phyloP scores from a whole-genome alignment of 2,113 vertebrate species.

The Oplegnathus fasciatus region DNA sequence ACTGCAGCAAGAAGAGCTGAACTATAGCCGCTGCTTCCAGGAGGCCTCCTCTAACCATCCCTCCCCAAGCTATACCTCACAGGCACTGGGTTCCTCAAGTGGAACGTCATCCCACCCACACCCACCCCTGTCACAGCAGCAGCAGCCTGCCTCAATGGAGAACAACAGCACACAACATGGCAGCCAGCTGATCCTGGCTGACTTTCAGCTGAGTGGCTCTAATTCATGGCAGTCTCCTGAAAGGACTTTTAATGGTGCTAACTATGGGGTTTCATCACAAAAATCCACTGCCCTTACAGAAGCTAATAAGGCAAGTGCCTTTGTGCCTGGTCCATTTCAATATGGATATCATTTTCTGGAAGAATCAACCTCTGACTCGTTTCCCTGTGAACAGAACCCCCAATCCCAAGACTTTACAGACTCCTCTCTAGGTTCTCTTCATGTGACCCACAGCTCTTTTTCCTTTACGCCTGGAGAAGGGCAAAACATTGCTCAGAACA shows the following conservation, averaged over 20 bases:
- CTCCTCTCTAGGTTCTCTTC: conserved; percentile 76
- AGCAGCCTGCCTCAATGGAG: conserved; percentile 81
- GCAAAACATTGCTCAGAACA: conserved; percentile 79
- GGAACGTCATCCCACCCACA: conserved; percentile 78
- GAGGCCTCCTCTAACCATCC: conserved; percentile 86
- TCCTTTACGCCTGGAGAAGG: conserved; percentile 86
- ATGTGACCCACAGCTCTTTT: conserved; percentile 84
- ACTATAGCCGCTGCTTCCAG: conserved; percentile 88
- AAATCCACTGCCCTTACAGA: conserved; percentile 87
- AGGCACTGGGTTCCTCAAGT: conserved; percentile 79
- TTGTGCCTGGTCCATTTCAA: conserved; percentile 84
- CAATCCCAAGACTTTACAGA: conserved; percentile 85
- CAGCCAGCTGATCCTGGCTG: conserved; percentile 86
- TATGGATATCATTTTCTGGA: conserved; percentile 89
- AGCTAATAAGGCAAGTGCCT: conserved; percentile 79
- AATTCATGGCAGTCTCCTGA: conserved; percentile 90
- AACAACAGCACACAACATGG: conserved; percentile 77
- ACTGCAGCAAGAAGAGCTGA: conserved; percentile 87
- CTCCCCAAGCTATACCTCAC: conserved; percentile 93
- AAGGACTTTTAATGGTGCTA: conserved; percentile 89
- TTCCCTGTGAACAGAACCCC: conserved; percentile 75
- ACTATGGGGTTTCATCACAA: conserved; percentile 84
- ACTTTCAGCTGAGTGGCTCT: conserved; percentile 87
- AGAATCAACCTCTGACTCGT: conserved; percentile 83
- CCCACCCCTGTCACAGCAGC: conserved; percentile 78